These are phyloP conservation scores for Chiloscyllium plagiosum DNA, from an alignment of 2,113 vertebrate species.

Conservation along the genomic window DNA sequence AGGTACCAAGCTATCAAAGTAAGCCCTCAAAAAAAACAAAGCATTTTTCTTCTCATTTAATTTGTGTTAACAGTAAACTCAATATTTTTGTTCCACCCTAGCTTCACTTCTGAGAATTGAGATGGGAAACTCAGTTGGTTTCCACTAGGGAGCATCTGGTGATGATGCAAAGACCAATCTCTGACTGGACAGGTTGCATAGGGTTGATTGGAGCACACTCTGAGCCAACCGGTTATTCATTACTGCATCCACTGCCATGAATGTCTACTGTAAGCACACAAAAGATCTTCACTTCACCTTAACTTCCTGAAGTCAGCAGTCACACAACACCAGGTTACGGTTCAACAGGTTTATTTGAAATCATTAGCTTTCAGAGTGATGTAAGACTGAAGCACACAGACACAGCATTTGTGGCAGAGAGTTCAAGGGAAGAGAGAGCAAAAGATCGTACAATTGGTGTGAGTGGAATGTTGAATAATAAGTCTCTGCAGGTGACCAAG, in stretches of 20 bases:
- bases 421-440: no score
- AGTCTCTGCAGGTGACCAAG: no score
- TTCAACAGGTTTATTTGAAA: no score
- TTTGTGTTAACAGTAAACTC: background rate
- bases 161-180: background rate
- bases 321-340: no score
- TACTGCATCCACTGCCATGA: background rate
- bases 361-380: no score
- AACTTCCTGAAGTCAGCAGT: background rate
- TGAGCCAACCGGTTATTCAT: background rate
- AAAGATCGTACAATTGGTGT: no score
- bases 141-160: background rate
- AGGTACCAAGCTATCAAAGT: background rate
- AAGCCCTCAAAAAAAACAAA: background rate
- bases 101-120: background rate
- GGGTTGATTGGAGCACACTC: background rate
- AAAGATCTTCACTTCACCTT: background rate
- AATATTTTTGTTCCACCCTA: background rate
- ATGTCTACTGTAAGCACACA: background rate
- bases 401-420: no score
- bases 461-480: no score
- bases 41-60: background rate
- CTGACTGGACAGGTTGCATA: background rate
- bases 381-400: no score
- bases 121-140: background rate